Evolutionary conservation across 2,888 invertebrate genomes (phyloP).

Genomic region (Lamproptera curius): DNA sequence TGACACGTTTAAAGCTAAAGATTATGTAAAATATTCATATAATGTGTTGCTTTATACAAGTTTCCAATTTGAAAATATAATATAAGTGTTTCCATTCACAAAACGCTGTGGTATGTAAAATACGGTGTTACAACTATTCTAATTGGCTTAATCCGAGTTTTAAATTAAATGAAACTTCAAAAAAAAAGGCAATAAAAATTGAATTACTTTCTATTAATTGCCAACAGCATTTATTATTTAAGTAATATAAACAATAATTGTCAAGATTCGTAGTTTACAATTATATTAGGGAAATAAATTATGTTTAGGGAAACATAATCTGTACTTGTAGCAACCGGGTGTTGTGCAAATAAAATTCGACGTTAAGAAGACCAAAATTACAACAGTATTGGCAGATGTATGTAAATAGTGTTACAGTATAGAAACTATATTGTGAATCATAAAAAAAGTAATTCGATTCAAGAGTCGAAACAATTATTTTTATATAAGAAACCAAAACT

Average conservation of each 20-base stretch:
- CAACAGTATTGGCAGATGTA: no score
- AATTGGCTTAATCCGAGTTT: no score
- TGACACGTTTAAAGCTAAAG: neutral
- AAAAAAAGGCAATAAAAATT: neutral
- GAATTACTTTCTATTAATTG: neutral
- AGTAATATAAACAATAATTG: neutral
- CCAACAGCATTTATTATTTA: conserved; percentile 11
- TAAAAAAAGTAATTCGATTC: conserved; percentile 25
- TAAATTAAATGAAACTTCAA: no score
- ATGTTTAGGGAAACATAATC: conserved; percentile 3
- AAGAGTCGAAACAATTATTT: conserved; percentile 46
- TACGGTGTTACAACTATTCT: no score
- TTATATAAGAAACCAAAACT: conserved; percentile 57
- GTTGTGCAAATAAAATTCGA: conserved; percentile 22
- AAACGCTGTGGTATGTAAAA: no score
- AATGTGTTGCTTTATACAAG: no score
- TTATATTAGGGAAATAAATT: neutral
- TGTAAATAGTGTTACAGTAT: conserved; percentile 45
- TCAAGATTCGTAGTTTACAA: neutral
- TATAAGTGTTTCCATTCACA: no score
- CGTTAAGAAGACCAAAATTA: conserved; percentile 37
- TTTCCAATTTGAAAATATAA: no score
- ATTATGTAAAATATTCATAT: no score
- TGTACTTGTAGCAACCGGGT: conserved; percentile 21
- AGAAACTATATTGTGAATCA: conserved; percentile 28